Conservation (phyloP, 2,888 invertebrate genomes). For the Microplitis manilae region DNA sequence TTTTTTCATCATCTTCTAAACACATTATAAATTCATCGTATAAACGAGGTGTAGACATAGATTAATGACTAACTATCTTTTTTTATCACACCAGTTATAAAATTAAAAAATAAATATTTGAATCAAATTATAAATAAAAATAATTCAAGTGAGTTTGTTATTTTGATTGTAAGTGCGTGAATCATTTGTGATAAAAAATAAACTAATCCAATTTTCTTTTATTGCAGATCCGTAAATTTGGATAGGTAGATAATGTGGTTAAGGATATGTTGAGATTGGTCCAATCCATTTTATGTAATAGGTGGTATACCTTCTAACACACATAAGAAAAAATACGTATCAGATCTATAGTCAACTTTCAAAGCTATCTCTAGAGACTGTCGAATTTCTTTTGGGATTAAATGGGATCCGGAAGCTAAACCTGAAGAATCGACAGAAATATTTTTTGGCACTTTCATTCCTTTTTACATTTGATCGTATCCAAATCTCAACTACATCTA, state of each 20-base stretch:
- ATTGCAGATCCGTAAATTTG: not conserved
- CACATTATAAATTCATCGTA: not conserved
- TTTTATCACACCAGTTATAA: not conserved
- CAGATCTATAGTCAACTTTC: not conserved
- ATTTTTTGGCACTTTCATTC: not conserved
- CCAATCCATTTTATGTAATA: not conserved
- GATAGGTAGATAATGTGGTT: not conserved
- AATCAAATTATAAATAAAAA: not conserved
- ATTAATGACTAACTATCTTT: not conserved
- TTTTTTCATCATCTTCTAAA: not conserved
- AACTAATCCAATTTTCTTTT: not conserved
- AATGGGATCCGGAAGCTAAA: conserved; percentile 24
- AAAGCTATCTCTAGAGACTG: conserved; percentile 6
- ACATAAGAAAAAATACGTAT: not conserved
- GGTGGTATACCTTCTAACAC: not conserved
- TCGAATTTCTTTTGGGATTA: conserved; percentile 37
- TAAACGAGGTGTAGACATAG: not conserved
- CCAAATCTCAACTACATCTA: conserved; percentile 20
- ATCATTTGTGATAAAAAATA: not conserved
- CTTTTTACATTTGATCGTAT: conserved; percentile 1
- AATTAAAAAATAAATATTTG: not conserved
- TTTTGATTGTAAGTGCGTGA: not conserved
- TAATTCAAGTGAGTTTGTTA: not conserved
- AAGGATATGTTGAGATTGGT: not conserved
- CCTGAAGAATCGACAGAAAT: conserved; percentile 17